Percentiles rank a stretch among this genome's conserved stretches.
These are phyloP conservation scores for Polydrusus pterygomalis DNA, from an alignment of 2,888 invertebrate species.

Conservation along the genomic window DNA sequence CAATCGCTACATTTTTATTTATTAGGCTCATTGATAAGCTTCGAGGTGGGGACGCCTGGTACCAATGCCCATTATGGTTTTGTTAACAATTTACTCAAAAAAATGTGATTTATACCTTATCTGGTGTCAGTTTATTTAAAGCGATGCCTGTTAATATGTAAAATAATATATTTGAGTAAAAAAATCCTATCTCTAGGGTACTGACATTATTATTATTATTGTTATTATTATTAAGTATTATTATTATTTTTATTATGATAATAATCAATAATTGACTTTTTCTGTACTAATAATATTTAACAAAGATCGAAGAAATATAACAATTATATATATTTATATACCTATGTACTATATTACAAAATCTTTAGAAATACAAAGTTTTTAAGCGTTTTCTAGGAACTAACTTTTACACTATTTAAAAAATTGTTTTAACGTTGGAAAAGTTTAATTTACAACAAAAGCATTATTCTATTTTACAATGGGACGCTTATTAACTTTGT, in stretches of 20 bases:
- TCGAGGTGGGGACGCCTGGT: too few species aligned
- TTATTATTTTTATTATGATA: constrained; percentile 5
- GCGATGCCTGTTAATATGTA: background rate
- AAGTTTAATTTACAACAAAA: constrained; percentile 11
- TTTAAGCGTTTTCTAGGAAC: constrained; percentile 25
- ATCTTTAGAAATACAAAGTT: constrained; percentile 48
- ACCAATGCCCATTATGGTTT: too few species aligned
- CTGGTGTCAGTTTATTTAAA: too few species aligned
- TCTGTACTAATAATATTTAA: constrained; percentile 49
- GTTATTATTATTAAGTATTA: too few species aligned
- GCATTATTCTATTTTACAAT: constrained; percentile 16
- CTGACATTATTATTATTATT: constrained; percentile 21
- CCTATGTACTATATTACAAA: constrained; percentile 43
- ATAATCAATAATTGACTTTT: constrained; percentile 54
- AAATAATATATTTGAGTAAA: constrained; percentile 8
- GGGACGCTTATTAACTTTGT: background rate
- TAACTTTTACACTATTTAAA: constrained; percentile 39
- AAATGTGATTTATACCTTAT: too few species aligned
- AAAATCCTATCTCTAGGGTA: background rate
- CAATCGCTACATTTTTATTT: too few species aligned
- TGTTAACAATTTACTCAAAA: too few species aligned
- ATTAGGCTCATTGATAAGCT: too few species aligned
- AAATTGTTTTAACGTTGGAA: constrained; percentile 17
- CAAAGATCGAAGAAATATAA: constrained; percentile 53
- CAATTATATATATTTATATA: constrained; percentile 48